Evolutionary conservation across 2,888 invertebrate species (phyloP).

Genomic region (Alviniconcha strummeri): DNA sequence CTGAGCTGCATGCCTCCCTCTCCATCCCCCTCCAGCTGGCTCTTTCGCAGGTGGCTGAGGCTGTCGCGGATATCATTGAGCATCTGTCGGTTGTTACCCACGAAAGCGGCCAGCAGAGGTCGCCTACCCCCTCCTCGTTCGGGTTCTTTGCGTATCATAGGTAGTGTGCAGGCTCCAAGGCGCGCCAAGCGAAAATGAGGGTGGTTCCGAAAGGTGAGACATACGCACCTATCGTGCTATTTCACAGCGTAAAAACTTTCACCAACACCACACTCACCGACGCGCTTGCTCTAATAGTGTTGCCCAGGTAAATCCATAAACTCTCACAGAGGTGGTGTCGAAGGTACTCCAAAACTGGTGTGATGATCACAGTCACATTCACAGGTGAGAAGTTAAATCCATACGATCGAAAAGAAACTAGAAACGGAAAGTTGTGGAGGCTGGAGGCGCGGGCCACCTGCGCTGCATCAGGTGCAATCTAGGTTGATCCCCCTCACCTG

Average conservation of each 20-base stretch:
- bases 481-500: slow-evolving; percentile 29
- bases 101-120: slow-evolving; percentile 57
- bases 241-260: slow-evolving; percentile 13
- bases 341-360: background rate
- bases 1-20: slow-evolving; percentile 34
- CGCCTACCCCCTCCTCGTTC: slow-evolving; percentile 45
- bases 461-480: slow-evolving; percentile 22
- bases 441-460: background rate
- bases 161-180: slow-evolving; percentile 33
- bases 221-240: slow-evolving; percentile 34
- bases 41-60: slow-evolving; percentile 59
- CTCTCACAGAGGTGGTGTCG: background rate
- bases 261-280: slow-evolving; percentile 15
- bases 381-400: slow-evolving; percentile 13
- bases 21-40: slow-evolving; percentile 39
- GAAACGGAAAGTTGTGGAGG: slow-evolving; percentile 13
- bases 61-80: slow-evolving; percentile 63
- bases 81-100: slow-evolving; percentile 65
- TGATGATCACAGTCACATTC: slow-evolving; percentile 6
- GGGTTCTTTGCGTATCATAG: slow-evolving; percentile 48
- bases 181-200: slow-evolving; percentile 34
- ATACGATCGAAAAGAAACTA: background rate
- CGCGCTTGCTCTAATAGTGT: background rate
- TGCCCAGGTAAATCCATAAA: slow-evolving; percentile 18
- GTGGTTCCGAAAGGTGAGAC: slow-evolving; percentile 34